These are phyloP conservation scores for Pachyramphus minor DNA, from an alignment of 2,113 vertebrate genomes.

Conservation along the genomic window DNA sequence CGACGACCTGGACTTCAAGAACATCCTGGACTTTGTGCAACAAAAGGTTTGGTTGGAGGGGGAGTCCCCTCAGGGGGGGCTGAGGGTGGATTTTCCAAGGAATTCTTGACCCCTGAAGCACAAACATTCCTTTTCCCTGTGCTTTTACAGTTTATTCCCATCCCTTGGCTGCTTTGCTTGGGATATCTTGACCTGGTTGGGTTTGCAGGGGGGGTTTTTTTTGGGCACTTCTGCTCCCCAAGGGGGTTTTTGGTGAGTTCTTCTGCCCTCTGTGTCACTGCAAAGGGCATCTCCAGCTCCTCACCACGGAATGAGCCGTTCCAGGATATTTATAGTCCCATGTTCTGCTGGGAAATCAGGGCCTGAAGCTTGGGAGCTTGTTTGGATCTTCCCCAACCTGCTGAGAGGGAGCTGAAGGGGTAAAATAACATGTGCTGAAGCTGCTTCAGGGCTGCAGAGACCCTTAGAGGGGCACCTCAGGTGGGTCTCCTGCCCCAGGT, in stretches of 20 bases:
- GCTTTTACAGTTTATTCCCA: neutral
- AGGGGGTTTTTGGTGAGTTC: too few species aligned
- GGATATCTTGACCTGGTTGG: neutral
- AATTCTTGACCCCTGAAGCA: rapidly evolving
- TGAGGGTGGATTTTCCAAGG: rapidly evolving
- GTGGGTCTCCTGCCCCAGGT: neutral
- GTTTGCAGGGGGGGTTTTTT: neutral
- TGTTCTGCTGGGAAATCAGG: neutral
- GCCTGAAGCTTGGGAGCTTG: neutral
- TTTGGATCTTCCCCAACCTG: neutral
- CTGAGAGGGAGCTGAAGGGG: neutral
- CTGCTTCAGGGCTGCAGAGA: neutral
- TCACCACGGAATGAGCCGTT: too few species aligned
- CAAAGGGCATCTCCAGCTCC: too few species aligned
- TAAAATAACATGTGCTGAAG: neutral
- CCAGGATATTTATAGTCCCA: neutral
- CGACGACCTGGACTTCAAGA: slow-evolving; percentile 92
- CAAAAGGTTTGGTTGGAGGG: slow-evolving; percentile 72
- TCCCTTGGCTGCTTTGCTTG: neutral
- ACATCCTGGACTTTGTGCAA: slow-evolving; percentile 91
- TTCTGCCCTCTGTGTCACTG: too few species aligned
- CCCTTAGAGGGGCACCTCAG: neutral
- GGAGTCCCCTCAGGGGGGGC: too few species aligned
- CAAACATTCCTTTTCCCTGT: neutral
- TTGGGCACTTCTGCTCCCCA: too few species aligned